Conservation (phyloP, 2,888 invertebrate species). For the Drosophila mettleri region DNA sequence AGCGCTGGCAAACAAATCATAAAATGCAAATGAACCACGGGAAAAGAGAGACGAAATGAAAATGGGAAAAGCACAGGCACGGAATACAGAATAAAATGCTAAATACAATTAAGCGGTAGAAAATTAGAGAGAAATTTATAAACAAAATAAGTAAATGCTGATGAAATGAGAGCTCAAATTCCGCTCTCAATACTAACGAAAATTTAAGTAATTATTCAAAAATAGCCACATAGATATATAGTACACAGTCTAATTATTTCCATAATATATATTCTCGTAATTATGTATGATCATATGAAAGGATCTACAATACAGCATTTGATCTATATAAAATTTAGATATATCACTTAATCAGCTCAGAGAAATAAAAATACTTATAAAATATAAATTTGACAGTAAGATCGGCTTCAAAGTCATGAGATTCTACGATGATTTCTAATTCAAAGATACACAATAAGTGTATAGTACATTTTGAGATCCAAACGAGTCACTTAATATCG, state of each 20-base stretch:
- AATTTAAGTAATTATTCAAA: not conserved
- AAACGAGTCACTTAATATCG: not conserved
- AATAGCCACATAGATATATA: not conserved
- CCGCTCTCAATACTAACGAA: not conserved
- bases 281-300: too few species aligned
- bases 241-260: not conserved
- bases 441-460: not conserved
- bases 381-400: too few species aligned
- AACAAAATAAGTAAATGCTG: slow-evolving; percentile 6
- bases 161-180: slow-evolving; percentile 8
- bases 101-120: slow-evolving; percentile 30
- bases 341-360: too few species aligned
- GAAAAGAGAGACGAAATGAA: slow-evolving; percentile 27
- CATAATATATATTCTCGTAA: too few species aligned
- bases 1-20: slow-evolving; percentile 72
- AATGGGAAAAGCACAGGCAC: slow-evolving; percentile 33
- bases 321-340: too few species aligned
- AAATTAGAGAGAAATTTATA: slow-evolving; percentile 11
- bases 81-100: slow-evolving; percentile 22
- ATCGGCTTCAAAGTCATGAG: too few species aligned
- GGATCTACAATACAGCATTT: not conserved
- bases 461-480: not conserved
- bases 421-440: too few species aligned
- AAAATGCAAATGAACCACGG: slow-evolving; percentile 70
- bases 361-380: too few species aligned